Percentiles rank a stretch among this genome's conserved stretches.
Conservation (phyloP, 2,888 invertebrate species). For the Argyra leucocephala region DNA sequence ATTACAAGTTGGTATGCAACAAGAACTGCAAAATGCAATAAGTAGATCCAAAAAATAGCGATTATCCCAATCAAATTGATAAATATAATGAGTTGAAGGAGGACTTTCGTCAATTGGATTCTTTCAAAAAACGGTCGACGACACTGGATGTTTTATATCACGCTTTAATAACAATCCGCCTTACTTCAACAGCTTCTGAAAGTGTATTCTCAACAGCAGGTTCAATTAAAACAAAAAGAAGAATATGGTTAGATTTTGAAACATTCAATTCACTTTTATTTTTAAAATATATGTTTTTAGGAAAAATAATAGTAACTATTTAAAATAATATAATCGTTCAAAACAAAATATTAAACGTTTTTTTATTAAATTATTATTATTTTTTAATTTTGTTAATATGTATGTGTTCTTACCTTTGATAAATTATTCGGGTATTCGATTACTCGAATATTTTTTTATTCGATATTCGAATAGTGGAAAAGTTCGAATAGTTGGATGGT, state of each 20-base stretch:
- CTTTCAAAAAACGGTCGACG: no score
- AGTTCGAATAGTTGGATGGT: conserved; percentile 9
- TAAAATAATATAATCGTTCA: background rate
- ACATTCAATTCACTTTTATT: conserved; percentile 9
- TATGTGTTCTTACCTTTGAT: conserved; percentile 2
- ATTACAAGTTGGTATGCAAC: no score
- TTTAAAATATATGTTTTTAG: conserved; percentile 9
- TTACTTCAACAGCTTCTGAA: no score
- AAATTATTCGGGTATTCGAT: conserved; percentile 10
- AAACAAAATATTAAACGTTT: no score
- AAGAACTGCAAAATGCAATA: no score
- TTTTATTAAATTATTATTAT: background rate
- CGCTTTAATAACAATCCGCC: no score
- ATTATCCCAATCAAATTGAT: no score
- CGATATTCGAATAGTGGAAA: conserved; percentile 11
- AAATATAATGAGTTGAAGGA: no score
- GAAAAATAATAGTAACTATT: background rate
- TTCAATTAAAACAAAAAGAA: background rate
- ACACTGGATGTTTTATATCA: no score
- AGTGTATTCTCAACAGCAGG: conserved; percentile 9
- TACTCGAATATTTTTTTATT: background rate
- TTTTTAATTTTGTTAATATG: conserved; percentile 7
- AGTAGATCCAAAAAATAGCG: no score
- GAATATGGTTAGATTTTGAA: background rate
- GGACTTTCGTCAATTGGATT: no score